Evolutionary conservation across 2,888 invertebrate genomes (phyloP), one percentile per base, ranked within the genome.

Genomic region (Pemphredon lugubris): DNA sequence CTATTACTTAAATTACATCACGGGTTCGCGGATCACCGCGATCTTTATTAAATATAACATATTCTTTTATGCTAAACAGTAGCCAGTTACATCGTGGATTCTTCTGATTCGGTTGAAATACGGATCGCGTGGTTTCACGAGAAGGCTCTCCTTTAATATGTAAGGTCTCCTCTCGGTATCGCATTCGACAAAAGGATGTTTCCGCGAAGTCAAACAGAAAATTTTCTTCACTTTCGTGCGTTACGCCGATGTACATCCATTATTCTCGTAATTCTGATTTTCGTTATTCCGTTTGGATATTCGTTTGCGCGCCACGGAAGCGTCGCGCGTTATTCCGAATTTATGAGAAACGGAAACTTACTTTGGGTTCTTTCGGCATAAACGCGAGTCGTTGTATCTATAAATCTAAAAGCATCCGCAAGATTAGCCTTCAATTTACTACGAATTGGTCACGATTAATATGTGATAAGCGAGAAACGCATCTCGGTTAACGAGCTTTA

Each of bases 101-200:
- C 71, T 54, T 51, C 30, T 58, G 58, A 55, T 48, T 54, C 53
- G 44, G 6, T 42, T 30, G 16, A 42, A 65, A 60, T 59, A 60
- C 72, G 47, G 54, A 71, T 73, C 60, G 47, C 40, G 50, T 16
- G 51, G 60, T 26, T 57, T 71, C 23, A 21, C 51, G 47, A 48
- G 57, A 23, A 48, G 44, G 42, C 55, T 57, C 66, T 51, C 21
- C 65, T 60, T 71, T 58, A 71, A 71, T 73, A 72, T 47, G 60
- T 39, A 37, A 73, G 51, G 3, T 47, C 32, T 16, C 51, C 42
- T 51, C 51, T 47, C 53, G 40, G 53, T 37, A 58, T 71, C 39
- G 18, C 39, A 50, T 71, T 65, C 73, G 60, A 73, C 71, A 71
- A 73, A 71, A 60, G 55, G 72, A 71, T 61, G 32, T 26, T 34